Percentiles rank a stretch among this genome's conserved stretches.
These are phyloP conservation scores for Furcifer pardalis DNA, from an alignment of 2,797 vertebrate genomes.

Conservation along the genomic window DNA sequence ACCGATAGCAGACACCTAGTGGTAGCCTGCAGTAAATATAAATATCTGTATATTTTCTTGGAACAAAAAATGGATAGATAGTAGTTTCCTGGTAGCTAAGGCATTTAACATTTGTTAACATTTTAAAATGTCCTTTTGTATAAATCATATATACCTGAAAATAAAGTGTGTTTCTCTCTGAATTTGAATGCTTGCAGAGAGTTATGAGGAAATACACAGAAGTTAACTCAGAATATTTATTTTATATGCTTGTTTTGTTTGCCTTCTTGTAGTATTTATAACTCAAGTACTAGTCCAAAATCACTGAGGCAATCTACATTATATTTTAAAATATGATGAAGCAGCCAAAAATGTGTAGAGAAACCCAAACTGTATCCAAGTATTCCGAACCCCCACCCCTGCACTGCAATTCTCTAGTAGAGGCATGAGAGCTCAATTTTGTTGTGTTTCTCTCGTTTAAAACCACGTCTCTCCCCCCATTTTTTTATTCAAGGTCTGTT, in stretches of 20 bases:
- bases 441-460: not conserved
- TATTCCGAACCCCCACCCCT: no score
- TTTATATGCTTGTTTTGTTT: not conserved
- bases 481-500: not conserved
- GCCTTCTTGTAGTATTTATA: conserved; percentile 1
- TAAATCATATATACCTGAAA: not conserved
- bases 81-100: not conserved
- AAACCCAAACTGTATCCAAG: not conserved
- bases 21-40: conserved; percentile 12
- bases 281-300: not conserved
- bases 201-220: not conserved
- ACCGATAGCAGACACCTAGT: conserved; percentile 24
- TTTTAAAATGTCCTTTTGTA: not conserved
- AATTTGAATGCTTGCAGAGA: not conserved
- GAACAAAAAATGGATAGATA: not conserved
- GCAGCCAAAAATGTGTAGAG: not conserved
- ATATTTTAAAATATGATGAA: conserved; percentile 1
- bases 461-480: not conserved
- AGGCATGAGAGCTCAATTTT: not conserved
- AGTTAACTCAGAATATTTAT: not conserved
- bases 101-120: not conserved
- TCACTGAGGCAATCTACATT: not conserved
- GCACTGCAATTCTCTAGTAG: not conserved
- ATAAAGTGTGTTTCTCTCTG: not conserved
- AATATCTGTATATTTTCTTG: not conserved